A percentile compares a stretch with the other conserved stretches of the same genome.
These are phyloP conservation scores for Virgularia gustaviana DNA, from an alignment of 92 coral and sea anemone genomes.

Conservation along the genomic window DNA sequence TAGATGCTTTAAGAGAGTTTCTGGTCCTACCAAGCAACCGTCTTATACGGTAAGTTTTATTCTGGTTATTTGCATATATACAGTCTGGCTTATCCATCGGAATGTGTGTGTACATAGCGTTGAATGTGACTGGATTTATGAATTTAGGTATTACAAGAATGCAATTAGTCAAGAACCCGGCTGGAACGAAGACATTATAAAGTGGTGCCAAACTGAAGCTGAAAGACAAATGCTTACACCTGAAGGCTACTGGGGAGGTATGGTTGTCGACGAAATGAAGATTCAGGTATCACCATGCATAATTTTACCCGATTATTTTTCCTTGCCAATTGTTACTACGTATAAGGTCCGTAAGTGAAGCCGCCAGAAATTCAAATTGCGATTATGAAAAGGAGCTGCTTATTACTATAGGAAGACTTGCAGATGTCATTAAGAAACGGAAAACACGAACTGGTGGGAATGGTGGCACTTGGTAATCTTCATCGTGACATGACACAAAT, in stretches of 20 bases:
- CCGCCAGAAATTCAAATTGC: no score
- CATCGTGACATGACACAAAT: conserved; percentile 1
- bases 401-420: conserved; percentile 16
- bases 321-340: no score
- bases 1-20: conserved; percentile 1
- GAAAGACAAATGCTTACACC: conserved; percentile 2
- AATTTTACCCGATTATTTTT: no score
- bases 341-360: no score
- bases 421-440: conserved; percentile 29
- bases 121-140: neutral
- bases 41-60: conserved; percentile 6
- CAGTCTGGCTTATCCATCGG: no score
- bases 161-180: neutral
- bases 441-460: conserved; percentile 12
- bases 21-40: conserved; percentile 12
- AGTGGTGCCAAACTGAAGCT: conserved; percentile 35
- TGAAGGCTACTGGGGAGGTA: conserved; percentile 27
- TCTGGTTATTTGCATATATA: no score
- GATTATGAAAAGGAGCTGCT: no score
- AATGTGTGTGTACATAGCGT: no score
- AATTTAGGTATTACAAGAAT: conserved; percentile 12
- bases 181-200: conserved; percentile 24
- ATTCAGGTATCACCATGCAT: conserved; percentile 43
- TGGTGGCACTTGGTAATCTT: conserved; percentile 4
- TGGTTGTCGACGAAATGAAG: conserved; percentile 31